Conservation (phyloP, 2,797 vertebrate genomes). For the Oryzias sinensis region DNA sequence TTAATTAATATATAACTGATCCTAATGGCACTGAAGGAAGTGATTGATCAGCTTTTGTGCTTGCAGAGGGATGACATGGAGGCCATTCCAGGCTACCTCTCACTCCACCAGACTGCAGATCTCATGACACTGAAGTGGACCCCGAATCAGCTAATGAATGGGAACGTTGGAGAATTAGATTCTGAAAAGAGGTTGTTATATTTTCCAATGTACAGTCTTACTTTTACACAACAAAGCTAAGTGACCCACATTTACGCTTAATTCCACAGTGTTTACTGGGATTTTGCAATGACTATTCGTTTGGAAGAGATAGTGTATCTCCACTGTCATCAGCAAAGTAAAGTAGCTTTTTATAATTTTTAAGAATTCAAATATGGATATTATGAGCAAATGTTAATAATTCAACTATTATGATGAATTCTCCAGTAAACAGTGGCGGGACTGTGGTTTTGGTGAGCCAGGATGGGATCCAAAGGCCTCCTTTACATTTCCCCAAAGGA, state of each 20-base stretch:
- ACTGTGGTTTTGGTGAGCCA: conserved; percentile 97
- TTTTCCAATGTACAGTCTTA: neutral
- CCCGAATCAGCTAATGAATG: conserved; percentile 98
- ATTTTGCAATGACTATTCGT: conserved; percentile 96
- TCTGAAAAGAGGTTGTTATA: conserved; percentile 88
- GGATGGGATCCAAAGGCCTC: conserved; percentile 97
- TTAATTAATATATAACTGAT: neutral
- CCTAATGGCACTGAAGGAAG: neutral
- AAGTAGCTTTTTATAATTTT: neutral
- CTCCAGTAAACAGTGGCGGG: conserved; percentile 92
- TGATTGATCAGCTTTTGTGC: conserved; percentile 15
- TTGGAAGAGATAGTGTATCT: conserved; percentile 97
- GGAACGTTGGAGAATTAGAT: conserved; percentile 91
- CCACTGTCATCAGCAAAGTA: conserved; percentile 98
- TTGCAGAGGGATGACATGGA: conserved; percentile 94
- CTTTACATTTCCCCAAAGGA: conserved; percentile 90
- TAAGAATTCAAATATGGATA: neutral
- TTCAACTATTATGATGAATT: neutral
- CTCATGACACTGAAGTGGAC: conserved; percentile 98
- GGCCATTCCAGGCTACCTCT: conserved; percentile 93
- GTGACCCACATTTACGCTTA: conserved; percentile 14
- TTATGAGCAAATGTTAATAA: neutral
- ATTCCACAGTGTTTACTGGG: conserved; percentile 91
- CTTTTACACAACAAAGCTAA: neutral
- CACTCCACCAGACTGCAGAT: conserved; percentile 94